These are phyloP conservation scores for Rhadina sibilatrix DNA, from an alignment of 2,113 vertebrate genomes.

Conservation along the genomic window DNA sequence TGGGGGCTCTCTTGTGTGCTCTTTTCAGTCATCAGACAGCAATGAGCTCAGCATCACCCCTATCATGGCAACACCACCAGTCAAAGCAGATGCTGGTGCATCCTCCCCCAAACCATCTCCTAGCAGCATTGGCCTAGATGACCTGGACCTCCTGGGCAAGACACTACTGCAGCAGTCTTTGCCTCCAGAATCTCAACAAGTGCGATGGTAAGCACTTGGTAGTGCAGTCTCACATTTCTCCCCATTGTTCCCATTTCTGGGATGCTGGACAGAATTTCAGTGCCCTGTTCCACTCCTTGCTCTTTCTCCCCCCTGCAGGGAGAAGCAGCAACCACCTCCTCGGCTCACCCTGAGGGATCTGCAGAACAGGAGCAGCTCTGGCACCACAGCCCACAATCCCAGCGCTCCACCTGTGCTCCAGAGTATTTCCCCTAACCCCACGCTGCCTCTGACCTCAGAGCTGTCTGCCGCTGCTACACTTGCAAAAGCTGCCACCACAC, in stretches of 20 bases:
- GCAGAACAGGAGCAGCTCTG: conserved; percentile 79
- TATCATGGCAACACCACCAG: conserved; percentile 6
- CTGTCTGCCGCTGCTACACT: neutral
- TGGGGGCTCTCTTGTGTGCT: neutral
- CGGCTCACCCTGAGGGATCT: conserved; percentile 89
- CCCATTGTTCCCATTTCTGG: neutral
- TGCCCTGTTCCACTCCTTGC: neutral
- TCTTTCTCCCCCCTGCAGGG: conserved; percentile 70
- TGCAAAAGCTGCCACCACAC: neutral
- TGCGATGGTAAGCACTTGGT: conserved; percentile 85
- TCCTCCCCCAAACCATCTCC: conserved; percentile 16
- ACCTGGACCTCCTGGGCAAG: conserved; percentile 91
- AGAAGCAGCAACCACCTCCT: conserved; percentile 84
- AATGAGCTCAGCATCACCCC: conserved; percentile 56
- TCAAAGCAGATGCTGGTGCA: conserved; percentile 48
- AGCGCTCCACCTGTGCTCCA: neutral
- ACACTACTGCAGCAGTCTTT: conserved; percentile 90
- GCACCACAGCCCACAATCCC: conserved; percentile 4
- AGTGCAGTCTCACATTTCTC: fast-evolving
- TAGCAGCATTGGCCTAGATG: conserved; percentile 82
- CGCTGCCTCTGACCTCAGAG: conserved; percentile 44
- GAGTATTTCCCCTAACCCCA: conserved; percentile 57
- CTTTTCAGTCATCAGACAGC: conserved; percentile 78
- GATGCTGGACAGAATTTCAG: neutral
- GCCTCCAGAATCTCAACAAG: conserved; percentile 89